Evolutionary conservation across 2,113 vertebrate species (phyloP), one percentile per base, ranked within the genome.

Genomic region (Euleptes europaea): DNA sequence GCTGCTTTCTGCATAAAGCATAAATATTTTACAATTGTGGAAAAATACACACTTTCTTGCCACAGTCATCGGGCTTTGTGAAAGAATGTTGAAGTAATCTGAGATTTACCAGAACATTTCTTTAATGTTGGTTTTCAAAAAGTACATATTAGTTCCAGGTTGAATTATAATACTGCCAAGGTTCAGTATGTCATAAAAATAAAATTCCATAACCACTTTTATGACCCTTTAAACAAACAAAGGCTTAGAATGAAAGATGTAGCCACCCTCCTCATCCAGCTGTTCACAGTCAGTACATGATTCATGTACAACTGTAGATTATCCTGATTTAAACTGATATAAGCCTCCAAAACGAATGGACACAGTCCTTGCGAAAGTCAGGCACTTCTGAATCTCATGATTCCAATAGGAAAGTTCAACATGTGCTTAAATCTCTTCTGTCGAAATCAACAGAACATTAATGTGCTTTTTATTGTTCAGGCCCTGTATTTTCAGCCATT

Each of bases 11-110:
- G 23, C 49, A 82, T 70, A 35, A 57, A 70, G 21, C 76, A 82
- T 67, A 81, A 81, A 51, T 81, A 40, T 81, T 86, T 86, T 77
- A 77, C 72, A 77, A 66, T 35, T 57, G 28, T 82, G 49, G 63
- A 77, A 86, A 86, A 82, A 82, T 70, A 69, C 21, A 57, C 54
- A 42, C 8, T 35, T 84, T 76, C 44, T 78, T 63, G 67, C 12
- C 35, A 70, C 26, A 79, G 31, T 28, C 69, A 76, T 26, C 15
- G 76, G 44, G 12, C 42, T 51, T 35, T 40, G 47, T 44, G 31
- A 82, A 35, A 15, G 5, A 6, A 47, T 72, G 47, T 60, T 72
- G 26, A 86, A 67, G 54, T 79, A 65, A 73, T 57, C 74, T 86
- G 70, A 75, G 28, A 47, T 67, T 76, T 42, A 54, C 72, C 60